Evolutionary conservation across 2,113 vertebrate species (phyloP).

Genomic region (Brachyhypopomus gauderio): DNA sequence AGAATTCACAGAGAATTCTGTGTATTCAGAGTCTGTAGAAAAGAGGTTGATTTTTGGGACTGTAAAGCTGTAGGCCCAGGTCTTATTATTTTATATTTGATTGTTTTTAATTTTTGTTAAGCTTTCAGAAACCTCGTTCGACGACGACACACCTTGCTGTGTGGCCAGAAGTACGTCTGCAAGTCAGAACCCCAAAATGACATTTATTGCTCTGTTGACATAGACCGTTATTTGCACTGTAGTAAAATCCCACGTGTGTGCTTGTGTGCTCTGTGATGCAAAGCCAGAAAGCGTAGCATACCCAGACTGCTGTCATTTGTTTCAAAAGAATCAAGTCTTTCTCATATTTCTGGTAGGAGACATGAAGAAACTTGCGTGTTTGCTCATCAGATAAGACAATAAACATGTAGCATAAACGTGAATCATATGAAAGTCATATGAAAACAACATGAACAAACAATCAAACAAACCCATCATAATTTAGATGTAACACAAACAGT

Average conservation of each 20-base stretch:
- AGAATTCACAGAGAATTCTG: not conserved
- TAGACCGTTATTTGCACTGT: not conserved
- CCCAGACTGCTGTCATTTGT: no score
- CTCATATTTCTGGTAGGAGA: not conserved
- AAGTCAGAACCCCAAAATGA: not conserved
- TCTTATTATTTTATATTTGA: not conserved
- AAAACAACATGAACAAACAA: not conserved
- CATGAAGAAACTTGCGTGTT: not conserved
- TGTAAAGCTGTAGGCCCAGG: not conserved
- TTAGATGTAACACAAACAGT: not conserved
- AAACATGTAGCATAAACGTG: not conserved
- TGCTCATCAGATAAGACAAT: conserved; percentile 2
- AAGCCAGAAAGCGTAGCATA: not conserved
- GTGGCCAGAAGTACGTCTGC: not conserved
- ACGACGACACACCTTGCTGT: not conserved
- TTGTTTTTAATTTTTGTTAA: not conserved
- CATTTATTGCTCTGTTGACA: conserved; percentile 1
- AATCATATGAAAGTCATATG: not conserved
- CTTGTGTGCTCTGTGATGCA: not conserved
- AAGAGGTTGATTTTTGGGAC: not conserved
- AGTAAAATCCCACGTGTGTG: not conserved
- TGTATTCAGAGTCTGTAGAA: not conserved
- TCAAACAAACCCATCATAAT: not conserved
- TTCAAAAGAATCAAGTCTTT: not conserved
- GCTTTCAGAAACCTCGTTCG: no score